Conservation (phyloP, 2,113 vertebrate species). For the Cervus canadensis region DNA sequence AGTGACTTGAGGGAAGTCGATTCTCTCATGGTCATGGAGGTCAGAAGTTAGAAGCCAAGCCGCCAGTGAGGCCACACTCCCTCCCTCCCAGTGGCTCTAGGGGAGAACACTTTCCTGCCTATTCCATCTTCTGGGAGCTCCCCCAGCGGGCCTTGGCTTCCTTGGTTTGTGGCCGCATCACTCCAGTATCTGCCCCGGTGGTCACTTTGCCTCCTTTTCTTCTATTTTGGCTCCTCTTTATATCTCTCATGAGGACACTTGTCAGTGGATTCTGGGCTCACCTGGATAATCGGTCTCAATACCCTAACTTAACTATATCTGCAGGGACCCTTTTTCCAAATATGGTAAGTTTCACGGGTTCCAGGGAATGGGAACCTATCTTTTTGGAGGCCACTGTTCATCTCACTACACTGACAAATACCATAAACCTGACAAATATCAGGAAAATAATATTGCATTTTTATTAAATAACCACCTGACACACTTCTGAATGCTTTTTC, state of each 20-base stretch:
- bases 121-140: not conserved
- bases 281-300: not conserved
- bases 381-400: not conserved
- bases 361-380: not conserved
- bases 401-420: not conserved
- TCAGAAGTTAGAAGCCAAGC: not conserved
- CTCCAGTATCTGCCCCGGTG: not conserved
- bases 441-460: not conserved
- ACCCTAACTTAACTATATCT: not conserved
- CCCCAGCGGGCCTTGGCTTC: not conserved
- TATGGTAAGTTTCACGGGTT: not conserved
- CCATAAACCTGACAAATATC: not conserved
- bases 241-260: not conserved
- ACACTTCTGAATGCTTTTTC: not conserved
- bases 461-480: not conserved
- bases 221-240: not conserved
- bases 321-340: not conserved
- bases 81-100: not conserved
- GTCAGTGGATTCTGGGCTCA: not conserved
- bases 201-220: not conserved
- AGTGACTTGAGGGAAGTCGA: not conserved
- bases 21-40: not conserved
- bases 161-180: rapidly evolving
- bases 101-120: not conserved
- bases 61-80: not conserved